Evolutionary conservation across 1,140 invertebrate species (phyloP).

Genomic region (Ladona fulva): DNA sequence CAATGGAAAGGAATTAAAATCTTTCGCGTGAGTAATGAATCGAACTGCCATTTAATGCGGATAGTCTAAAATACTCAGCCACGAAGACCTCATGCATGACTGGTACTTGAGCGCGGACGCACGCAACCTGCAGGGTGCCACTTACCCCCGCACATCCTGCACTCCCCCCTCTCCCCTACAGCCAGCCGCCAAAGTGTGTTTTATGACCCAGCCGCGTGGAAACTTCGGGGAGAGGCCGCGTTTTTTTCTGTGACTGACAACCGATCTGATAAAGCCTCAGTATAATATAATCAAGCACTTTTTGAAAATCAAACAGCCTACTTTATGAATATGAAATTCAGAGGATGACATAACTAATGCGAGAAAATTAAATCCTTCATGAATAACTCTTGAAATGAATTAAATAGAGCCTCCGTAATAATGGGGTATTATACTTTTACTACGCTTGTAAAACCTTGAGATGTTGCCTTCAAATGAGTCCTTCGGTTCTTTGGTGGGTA

Average conservation of each 20-base stretch:
- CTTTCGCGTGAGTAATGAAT: too few species aligned
- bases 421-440: too few species aligned
- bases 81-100: too few species aligned
- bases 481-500: too few species aligned
- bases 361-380: neutral
- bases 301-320: constrained; percentile 2
- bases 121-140: neutral
- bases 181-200: neutral
- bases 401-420: neutral
- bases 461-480: too few species aligned
- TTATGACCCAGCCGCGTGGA: constrained; percentile 1
- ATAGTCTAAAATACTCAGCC: too few species aligned
- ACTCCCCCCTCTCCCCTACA: neutral
- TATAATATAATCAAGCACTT: neutral
- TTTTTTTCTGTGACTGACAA: neutral
- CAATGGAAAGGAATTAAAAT: too few species aligned
- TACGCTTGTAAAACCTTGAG: too few species aligned
- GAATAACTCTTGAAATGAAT: neutral
- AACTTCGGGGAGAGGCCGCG: neutral
- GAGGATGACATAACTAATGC: neutral
- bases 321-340: neutral
- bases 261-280: neutral
- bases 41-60: too few species aligned
- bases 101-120: too few species aligned
- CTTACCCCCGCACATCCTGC: neutral